Evolutionary conservation across 2,888 invertebrate species (phyloP).

Genomic region (Drosophila pseudotakahashii): DNA sequence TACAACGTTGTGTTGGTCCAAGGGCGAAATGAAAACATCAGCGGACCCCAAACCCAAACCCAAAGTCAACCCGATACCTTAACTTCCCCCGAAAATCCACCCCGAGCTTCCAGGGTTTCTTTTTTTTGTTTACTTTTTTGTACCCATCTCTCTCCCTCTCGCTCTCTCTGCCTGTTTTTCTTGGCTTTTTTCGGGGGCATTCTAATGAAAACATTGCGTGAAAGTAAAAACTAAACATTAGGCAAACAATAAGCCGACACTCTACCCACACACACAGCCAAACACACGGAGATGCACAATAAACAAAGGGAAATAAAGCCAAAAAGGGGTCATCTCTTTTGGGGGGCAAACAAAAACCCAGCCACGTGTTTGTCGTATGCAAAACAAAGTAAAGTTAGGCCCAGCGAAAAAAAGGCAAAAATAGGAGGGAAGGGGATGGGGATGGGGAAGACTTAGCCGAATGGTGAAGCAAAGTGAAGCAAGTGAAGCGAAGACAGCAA

Average conservation of each 20-base stretch:
- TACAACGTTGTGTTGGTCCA: slow-evolving; percentile 12
- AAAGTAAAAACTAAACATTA: slow-evolving; percentile 76
- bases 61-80: slow-evolving; percentile 55
- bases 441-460: slow-evolving; percentile 26
- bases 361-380: slow-evolving; percentile 68
- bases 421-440: not conserved
- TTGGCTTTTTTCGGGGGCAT: slow-evolving; percentile 35
- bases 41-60: slow-evolving; percentile 57
- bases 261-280: slow-evolving; percentile 15
- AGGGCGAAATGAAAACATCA: slow-evolving; percentile 65
- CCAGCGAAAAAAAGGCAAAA: slow-evolving; percentile 2
- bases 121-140: slow-evolving; percentile 27
- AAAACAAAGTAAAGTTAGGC: slow-evolving; percentile 23
- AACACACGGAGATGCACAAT: slow-evolving; percentile 19
- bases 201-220: slow-evolving; percentile 76
- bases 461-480: slow-evolving; percentile 5
- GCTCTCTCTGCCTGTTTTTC: not conserved
- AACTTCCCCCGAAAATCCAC: slow-evolving; percentile 1
- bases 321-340: slow-evolving; percentile 47
- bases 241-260: slow-evolving; percentile 60
- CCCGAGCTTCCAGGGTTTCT: slow-evolving; percentile 1
- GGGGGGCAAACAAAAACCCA: slow-evolving; percentile 58
- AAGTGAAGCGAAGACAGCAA: slow-evolving; percentile 31
- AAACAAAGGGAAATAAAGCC: slow-evolving; percentile 11
- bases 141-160: not conserved